These are phyloP conservation scores for Eulimnadia texana DNA, from an alignment of 1,140 invertebrate species.

Conservation along the genomic window DNA sequence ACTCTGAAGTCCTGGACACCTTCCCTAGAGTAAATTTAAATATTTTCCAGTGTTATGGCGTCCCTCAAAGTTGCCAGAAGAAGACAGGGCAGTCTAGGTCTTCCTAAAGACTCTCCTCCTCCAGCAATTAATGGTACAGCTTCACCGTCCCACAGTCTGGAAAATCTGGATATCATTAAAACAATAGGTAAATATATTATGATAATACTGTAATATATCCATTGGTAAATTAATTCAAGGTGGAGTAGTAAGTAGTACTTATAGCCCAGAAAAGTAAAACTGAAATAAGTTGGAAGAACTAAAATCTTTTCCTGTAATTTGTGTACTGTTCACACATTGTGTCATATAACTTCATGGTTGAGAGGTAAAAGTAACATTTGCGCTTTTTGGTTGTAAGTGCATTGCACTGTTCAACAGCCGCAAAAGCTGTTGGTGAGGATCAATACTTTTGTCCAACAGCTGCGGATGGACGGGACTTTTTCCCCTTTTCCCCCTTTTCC, in stretches of 20 bases:
- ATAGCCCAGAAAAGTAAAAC: not conserved
- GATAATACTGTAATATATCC: not conserved
- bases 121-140: conserved; percentile 30
- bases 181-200: conserved; percentile 53
- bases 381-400: too few species aligned
- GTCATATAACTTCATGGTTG: not conserved
- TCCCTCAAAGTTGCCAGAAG: conserved; percentile 25
- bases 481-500: too few species aligned
- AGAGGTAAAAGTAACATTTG: not conserved
- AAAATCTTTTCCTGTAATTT: not conserved
- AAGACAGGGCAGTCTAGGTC: conserved; percentile 27
- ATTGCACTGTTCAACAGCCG: too few species aligned
- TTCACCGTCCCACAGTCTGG: conserved; percentile 48
- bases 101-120: conserved; percentile 23
- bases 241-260: not conserved
- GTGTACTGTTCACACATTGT: not conserved
- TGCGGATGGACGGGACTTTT: too few species aligned
- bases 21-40: too few species aligned
- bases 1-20: too few species aligned
- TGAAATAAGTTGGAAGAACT: not conserved
- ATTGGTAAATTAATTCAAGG: not conserved
- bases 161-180: conserved; percentile 63
- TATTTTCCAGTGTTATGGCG: too few species aligned
- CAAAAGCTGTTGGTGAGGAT: too few species aligned
- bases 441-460: too few species aligned